Conservation (phyloP, 2,888 invertebrate genomes). For the Microplitis deprimator region DNA sequence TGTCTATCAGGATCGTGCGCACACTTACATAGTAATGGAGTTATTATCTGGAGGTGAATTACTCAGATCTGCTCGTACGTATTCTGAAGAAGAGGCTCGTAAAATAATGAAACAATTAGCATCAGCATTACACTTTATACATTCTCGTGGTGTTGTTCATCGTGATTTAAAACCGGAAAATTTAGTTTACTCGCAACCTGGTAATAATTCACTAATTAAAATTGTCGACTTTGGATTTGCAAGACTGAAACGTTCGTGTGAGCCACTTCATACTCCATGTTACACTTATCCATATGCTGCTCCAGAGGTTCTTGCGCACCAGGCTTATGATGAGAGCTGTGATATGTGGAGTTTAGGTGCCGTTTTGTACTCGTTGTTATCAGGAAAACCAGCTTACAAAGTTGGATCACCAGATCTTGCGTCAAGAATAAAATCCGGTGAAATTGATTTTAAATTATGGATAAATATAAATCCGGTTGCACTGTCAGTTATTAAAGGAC, state of each 20-base stretch:
- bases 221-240: slow-evolving; percentile 98
- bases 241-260: slow-evolving; percentile 78
- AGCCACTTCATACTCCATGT: slow-evolving; percentile 85
- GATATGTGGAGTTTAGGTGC: slow-evolving; percentile 98
- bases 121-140: slow-evolving; percentile 88
- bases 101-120: slow-evolving; percentile 86
- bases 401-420: slow-evolving; percentile 81
- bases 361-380: slow-evolving; percentile 89
- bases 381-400: slow-evolving; percentile 91
- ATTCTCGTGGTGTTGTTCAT: slow-evolving; percentile 88
- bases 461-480: slow-evolving; percentile 81
- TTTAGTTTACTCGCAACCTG: slow-evolving; percentile 77
- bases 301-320: slow-evolving; percentile 87
- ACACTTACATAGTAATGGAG: slow-evolving; percentile 94
- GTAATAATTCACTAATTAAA: slow-evolving; percentile 80
- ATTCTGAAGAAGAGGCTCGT: slow-evolving; percentile 86
- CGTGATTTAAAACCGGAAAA: slow-evolving; percentile 95
- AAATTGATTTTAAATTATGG: slow-evolving; percentile 87
- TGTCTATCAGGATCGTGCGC: slow-evolving; percentile 86
- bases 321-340: slow-evolving; percentile 92
- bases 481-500: slow-evolving; percentile 81
- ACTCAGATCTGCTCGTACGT: slow-evolving; percentile 76
- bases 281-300: slow-evolving; percentile 96
- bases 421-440: slow-evolving; percentile 84
- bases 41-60: slow-evolving; percentile 89